Evolutionary conservation across 2,888 invertebrate genomes (phyloP), one percentile per base, ranked within the genome.

Genomic region (Agrochola macilenta): DNA sequence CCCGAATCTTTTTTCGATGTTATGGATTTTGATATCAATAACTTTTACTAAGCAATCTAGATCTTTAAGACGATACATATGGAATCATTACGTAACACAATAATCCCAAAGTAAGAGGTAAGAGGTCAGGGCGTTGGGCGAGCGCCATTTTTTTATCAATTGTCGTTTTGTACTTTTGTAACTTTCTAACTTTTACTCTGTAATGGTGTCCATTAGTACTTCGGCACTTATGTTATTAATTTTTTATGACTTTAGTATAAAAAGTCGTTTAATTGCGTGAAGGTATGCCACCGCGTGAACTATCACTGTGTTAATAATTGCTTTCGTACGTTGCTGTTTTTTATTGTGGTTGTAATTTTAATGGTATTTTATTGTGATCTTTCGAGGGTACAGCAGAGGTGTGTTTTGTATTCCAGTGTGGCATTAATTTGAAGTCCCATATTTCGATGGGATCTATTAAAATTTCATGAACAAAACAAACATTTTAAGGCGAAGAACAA

Each of bases 111-210:
- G 87, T 90, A 90, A 92, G 90, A 94, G 93, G 93, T 93, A 93
- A 93, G 93, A 92, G 95, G 94, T 95, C 95, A 95, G 90, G 89
- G 81, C 78, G 73, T 78, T 83, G 76, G 82, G 80, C 85, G 76
- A 88, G 80, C 86, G 89, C 88, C 85, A 88, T 82, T 91, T 92
- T 77, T 93, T 92, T 92, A 93, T 88, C 93, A 92, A 93, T 94
- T 94, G 93, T 94, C 92, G 92, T 94, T 93, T 94, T 92, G 80
- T 79, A 81, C 92, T 94, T 93, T 94, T 92, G 80, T 79, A 81
- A 92, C 95, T 95, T 95, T 95, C 95, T 95, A 95, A 94, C 94
- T 94, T 94, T 94, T 95, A 94, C 94, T 91, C 89, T 77, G 90
- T 90, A 90, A 91, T 92, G 89, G 89, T 90, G 85, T 88, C 91